These are phyloP conservation scores for Malacosoma neustria DNA, from an alignment of 2,888 invertebrate species.

Conservation along the genomic window DNA sequence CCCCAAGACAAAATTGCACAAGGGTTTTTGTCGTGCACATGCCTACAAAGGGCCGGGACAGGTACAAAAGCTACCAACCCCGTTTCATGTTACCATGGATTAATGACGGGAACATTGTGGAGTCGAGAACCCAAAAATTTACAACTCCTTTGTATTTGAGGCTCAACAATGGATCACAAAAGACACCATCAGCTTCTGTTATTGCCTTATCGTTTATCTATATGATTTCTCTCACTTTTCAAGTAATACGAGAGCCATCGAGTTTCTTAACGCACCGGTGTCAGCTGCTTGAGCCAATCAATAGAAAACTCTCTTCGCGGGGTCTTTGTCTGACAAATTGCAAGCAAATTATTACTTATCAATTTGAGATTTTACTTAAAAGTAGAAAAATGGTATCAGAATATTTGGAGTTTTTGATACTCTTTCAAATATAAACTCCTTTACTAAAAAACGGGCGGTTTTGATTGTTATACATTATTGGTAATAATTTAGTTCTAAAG, in stretches of 20 bases:
- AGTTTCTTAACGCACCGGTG: constrained; percentile 30
- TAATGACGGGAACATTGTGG: constrained; percentile 69
- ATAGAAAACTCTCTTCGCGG: no score
- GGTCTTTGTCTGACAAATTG: no score
- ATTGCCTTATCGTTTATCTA: constrained; percentile 67
- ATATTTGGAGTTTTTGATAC: no score
- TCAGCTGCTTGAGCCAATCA: no score
- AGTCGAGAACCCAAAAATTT: constrained; percentile 73
- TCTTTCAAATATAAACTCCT: no score
- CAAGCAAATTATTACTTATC: no score
- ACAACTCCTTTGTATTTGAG: constrained; percentile 65
- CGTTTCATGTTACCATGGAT: constrained; percentile 68
- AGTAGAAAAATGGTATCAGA: no score
- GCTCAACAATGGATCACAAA: constrained; percentile 59
- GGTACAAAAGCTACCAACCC: constrained; percentile 63
- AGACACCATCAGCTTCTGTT: constrained; percentile 69
- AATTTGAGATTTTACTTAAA: no score
- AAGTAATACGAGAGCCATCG: constrained; percentile 60
- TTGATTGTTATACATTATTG: no score
- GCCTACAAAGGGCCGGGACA: constrained; percentile 57
- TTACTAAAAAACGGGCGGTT: no score
- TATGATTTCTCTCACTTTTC: constrained; percentile 64
- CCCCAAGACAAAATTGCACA: constrained; percentile 58
- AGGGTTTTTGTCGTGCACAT: constrained; percentile 68
- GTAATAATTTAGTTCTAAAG: no score